Base-by-base conservation (phyloP, 2,797 vertebrate species). In the Chloroceryle amazona region DNA sequence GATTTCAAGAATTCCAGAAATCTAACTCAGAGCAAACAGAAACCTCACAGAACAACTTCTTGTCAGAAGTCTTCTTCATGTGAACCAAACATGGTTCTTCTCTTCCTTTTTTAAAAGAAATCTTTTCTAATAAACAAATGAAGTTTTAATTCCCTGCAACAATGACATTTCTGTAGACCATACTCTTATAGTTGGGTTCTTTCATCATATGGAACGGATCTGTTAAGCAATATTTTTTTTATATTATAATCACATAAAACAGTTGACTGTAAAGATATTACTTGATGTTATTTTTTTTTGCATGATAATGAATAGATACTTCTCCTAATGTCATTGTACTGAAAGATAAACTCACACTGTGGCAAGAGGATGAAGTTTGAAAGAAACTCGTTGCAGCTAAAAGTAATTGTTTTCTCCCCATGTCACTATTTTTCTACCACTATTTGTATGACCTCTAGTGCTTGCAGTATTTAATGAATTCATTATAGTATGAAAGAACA, bases 1-100 rank as follows among this genome's bases (percentile, higher is more conserved):
- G 12, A 94, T 93, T 91, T 72, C 85, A 71, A 61, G 29, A 72
- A 71, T 85, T 89, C 52, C 57, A 81, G 23, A 52, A 91, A 63
- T 74, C 13, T 76, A 80, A 66, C 20, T 7, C 42, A 83, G 61
- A 70, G 33, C 46, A 88, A 88, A 91, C 1, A 62, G 39, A 28
- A 88, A 7, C 6, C 22, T 90, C 31, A 23, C 33, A 35, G 39
- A 65, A 16, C 25, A 63, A 29, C 19, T 41, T 80, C 41, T 58
- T 76, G 13, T 62, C 44, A 84, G 52, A 89, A 87, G 15, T 41
- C 14, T 41, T 41, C 41, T 41, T 41, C 41, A 41, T 15, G 15
- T 41, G 41, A 41, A 15, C 41, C 41, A 41, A 41, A 41, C 41
- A 41, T 41, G 41, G 18, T 52, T 84, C 7, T 70, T 80, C 12